Evolutionary conservation across 2,113 vertebrate species (phyloP).

Genomic region (Propithecus coquereli): DNA sequence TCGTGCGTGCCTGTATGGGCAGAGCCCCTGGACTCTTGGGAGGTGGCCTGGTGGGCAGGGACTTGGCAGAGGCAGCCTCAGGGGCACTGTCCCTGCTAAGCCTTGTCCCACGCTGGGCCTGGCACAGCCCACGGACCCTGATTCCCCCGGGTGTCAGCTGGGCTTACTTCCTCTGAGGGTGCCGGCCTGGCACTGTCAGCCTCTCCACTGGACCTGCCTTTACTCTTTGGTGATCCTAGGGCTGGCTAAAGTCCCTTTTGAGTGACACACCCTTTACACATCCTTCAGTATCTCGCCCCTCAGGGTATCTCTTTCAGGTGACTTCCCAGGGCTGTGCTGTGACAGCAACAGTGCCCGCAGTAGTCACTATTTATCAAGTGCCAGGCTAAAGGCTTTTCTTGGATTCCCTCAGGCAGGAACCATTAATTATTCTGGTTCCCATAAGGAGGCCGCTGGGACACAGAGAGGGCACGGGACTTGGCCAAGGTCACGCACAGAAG

Average conservation of each 20-base stretch:
- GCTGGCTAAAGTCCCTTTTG: neutral
- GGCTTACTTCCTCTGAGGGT: neutral
- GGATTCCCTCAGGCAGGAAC: neutral
- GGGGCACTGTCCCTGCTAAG: neutral
- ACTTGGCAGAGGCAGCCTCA: neutral
- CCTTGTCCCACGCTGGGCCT: neutral
- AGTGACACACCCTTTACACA: neutral
- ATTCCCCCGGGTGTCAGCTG: neutral
- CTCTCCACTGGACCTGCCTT: neutral
- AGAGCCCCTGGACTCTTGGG: neutral
- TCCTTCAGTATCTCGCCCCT: neutral
- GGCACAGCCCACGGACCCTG: neutral
- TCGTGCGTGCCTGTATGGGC: no score
- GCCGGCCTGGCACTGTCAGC: neutral
- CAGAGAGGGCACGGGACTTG: neutral
- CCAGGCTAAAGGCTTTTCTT: neutral
- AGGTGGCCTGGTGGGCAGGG: neutral
- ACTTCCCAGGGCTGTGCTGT: neutral
- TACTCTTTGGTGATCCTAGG: neutral
- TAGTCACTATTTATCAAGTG: neutral
- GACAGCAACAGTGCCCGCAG: accelerated
- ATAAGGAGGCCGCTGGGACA: neutral
- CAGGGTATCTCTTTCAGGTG: neutral
- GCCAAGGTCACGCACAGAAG: accelerated
- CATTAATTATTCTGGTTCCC: neutral